Evolutionary conservation across 2,113 vertebrate species (phyloP).

Genomic region (Syngnathoides biaculeatus): DNA sequence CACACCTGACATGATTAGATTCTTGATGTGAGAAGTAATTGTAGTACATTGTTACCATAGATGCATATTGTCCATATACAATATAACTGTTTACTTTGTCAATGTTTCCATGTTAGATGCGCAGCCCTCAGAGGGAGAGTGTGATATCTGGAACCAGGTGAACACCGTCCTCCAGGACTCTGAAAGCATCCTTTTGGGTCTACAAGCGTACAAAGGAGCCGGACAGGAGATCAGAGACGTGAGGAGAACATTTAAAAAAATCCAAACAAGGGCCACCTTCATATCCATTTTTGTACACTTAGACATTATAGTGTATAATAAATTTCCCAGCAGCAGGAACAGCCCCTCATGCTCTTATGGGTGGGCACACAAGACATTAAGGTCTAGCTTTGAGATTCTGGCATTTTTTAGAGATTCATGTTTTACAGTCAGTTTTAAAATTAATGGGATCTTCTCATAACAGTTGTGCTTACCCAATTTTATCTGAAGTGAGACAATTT

Average conservation of each 20-base stretch:
- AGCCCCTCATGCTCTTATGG: not conserved
- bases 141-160: slow-evolving; percentile 96
- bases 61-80: not conserved
- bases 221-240: slow-evolving; percentile 98
- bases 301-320: no score
- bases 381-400: no score
- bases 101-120: slow-evolving; percentile 77
- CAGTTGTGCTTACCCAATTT: no score
- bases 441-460: no score
- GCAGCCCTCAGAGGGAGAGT: slow-evolving; percentile 92
- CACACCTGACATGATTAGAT: not conserved
- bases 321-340: no score
- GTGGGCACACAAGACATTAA: no score
- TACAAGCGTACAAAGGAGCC: slow-evolving; percentile 96
- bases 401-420: no score
- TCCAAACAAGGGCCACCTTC: not conserved
- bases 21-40: slow-evolving; percentile 26
- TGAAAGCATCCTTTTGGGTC: slow-evolving; percentile 88
- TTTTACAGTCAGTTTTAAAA: no score
- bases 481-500: no score
- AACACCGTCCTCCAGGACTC: slow-evolving; percentile 94
- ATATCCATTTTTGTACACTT: not conserved
- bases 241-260: slow-evolving; percentile 36
- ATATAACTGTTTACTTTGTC: slow-evolving; percentile 13
- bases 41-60: not conserved